These are phyloP conservation scores for Sphaerophoria taeniata DNA, from an alignment of 2,888 invertebrate genomes.

Conservation along the genomic window DNA sequence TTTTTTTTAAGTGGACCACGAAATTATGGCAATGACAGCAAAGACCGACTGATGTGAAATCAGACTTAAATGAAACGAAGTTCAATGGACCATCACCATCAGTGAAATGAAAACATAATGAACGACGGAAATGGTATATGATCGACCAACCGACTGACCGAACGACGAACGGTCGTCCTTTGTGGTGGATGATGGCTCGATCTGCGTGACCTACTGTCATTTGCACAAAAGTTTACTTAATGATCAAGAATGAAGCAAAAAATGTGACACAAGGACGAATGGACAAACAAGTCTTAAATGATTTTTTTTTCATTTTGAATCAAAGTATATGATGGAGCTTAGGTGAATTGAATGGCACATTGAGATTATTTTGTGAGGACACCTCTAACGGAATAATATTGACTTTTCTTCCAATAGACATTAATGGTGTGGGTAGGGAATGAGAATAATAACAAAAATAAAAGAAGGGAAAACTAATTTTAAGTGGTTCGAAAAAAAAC, in stretches of 20 bases:
- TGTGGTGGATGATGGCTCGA: constrained; percentile 23
- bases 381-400: background rate
- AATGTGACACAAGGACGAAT: background rate
- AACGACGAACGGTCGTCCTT: background rate
- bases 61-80: constrained; percentile 9
- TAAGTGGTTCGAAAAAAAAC: background rate
- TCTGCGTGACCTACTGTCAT: constrained; percentile 40
- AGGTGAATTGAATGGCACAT: background rate
- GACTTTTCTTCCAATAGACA: background rate
- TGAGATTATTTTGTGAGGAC: background rate
- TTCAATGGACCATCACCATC: constrained; percentile 16
- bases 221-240: constrained; percentile 42
- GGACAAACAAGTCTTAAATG: background rate
- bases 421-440: background rate
- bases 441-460: background rate
- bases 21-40: constrained; percentile 33
- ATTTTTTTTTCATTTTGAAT: no score
- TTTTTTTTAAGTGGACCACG: constrained; percentile 19
- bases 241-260: constrained; percentile 12
- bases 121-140: constrained; percentile 7
- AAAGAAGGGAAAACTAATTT: constrained; percentile 11
- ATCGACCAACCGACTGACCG: no score
- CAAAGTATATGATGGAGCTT: background rate
- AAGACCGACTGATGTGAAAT: constrained; percentile 3
- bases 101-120: constrained; percentile 11